phyloP scores from a whole-genome alignment of 2,113 vertebrate species.

The Herpailurus yagouaroundi region DNA sequence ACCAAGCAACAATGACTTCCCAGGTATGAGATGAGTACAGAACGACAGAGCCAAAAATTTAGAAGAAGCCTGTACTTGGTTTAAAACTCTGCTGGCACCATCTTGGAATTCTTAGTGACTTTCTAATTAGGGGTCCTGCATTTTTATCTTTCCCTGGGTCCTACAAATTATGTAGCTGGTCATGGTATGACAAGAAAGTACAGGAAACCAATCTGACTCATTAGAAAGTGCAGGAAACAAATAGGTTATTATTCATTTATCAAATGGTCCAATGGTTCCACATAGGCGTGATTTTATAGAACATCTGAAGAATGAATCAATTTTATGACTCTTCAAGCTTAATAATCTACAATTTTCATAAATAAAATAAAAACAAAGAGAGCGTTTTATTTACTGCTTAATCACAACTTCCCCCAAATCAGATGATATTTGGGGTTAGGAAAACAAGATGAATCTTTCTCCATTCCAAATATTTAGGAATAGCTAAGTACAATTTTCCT shows the following conservation, averaged over 20 bases:
- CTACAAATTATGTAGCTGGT: neutral
- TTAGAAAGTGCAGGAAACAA: neutral
- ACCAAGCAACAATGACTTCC: neutral
- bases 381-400: neutral
- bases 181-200: neutral
- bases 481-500: neutral
- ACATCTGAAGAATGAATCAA: neutral
- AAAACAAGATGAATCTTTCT: neutral
- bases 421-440: neutral
- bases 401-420: neutral
- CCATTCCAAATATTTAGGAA: neutral
- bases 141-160: neutral
- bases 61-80: neutral
- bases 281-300: neutral
- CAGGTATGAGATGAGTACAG: fast-evolving
- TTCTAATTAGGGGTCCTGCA: neutral
- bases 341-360: neutral
- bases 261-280: neutral
- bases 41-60: neutral
- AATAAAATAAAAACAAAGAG: constrained; percentile 5
- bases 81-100: neutral
- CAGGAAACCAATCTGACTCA: neutral
- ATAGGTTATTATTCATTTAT: neutral
- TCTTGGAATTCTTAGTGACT: neutral
- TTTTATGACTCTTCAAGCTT: neutral